Conservation (phyloP, 53 echinoderm and acorn worm species). For the Arbacia lixula region DNA sequence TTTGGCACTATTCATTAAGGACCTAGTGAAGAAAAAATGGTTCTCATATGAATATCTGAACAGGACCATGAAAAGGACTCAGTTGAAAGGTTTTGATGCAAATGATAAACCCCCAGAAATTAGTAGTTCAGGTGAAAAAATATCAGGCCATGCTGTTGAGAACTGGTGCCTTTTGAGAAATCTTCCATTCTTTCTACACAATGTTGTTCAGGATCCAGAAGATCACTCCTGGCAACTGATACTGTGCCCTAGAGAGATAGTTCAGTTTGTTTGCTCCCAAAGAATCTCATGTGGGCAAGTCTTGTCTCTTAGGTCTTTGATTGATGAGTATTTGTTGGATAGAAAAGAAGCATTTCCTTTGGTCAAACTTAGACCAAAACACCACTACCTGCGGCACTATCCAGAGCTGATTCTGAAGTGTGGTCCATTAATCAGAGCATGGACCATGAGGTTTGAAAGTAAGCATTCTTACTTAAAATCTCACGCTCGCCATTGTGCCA, state of each 20-base stretch:
- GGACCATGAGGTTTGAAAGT: slow-evolving; percentile 74
- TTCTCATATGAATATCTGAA: slow-evolving; percentile 59
- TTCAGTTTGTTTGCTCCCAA: slow-evolving; percentile 55
- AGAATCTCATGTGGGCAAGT: slow-evolving; percentile 55
- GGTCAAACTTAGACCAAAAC: slow-evolving; percentile 57
- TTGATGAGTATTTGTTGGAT: slow-evolving; percentile 51
- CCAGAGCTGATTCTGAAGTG: slow-evolving; percentile 53
- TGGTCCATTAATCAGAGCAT: slow-evolving; percentile 71
- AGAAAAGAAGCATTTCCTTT: slow-evolving; percentile 54
- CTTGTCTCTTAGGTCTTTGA: slow-evolving; percentile 20
- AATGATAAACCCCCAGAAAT: slow-evolving; percentile 41
- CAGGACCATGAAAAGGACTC: slow-evolving; percentile 42
- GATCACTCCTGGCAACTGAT: slow-evolving; percentile 56
- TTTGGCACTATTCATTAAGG: slow-evolving; percentile 46
- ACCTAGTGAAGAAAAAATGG: slow-evolving; percentile 46
- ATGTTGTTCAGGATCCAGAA: slow-evolving; percentile 38
- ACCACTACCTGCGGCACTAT: slow-evolving; percentile 65
- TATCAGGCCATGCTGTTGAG: slow-evolving; percentile 64
- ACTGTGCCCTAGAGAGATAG: slow-evolving; percentile 50
- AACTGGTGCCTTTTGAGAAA: slow-evolving; percentile 65
- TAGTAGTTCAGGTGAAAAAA: slow-evolving; percentile 12
- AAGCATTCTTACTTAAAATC: slow-evolving; percentile 70
- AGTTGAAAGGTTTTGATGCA: slow-evolving; percentile 26
- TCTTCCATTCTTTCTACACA: slow-evolving; percentile 55
- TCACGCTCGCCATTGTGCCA: slow-evolving; percentile 45